Evolutionary conservation across 1,140 invertebrate genomes (phyloP).

Genomic region (Caligus rogercresseyi): DNA sequence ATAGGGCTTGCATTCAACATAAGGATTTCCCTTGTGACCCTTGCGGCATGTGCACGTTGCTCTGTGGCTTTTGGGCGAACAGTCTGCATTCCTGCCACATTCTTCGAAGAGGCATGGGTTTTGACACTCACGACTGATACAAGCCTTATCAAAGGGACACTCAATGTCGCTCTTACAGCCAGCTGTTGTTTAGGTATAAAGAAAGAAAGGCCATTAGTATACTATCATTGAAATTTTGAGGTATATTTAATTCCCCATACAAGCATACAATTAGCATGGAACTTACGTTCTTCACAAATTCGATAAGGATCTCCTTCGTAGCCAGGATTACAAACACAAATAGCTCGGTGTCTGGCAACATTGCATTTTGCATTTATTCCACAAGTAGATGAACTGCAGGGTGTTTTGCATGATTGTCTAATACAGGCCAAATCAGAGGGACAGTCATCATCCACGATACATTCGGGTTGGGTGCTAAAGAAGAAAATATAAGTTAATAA

Average conservation of each 20-base stretch:
- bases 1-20: slow-evolving; percentile 34
- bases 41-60: slow-evolving; percentile 26
- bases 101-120: slow-evolving; percentile 31
- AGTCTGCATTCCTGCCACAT: slow-evolving; percentile 26
- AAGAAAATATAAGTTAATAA: neutral
- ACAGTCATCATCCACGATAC: slow-evolving; percentile 26
- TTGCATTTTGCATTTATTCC: slow-evolving; percentile 63
- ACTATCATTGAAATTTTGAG: too few species aligned
- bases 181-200: slow-evolving; percentile 5
- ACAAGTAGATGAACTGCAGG: slow-evolving; percentile 54
- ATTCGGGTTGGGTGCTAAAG: slow-evolving; percentile 23
- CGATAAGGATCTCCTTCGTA: slow-evolving; percentile 30
- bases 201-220: too few species aligned
- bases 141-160: slow-evolving; percentile 27
- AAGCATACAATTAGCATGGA: neutral
- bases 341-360: slow-evolving; percentile 46
- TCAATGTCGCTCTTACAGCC: slow-evolving; percentile 29
- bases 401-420: slow-evolving; percentile 52
- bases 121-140: slow-evolving; percentile 26
- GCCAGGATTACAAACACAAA: slow-evolving; percentile 27
- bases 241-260: too few species aligned
- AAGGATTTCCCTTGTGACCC: slow-evolving; percentile 29
- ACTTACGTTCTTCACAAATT: slow-evolving; percentile 41
- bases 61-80: slow-evolving; percentile 24
- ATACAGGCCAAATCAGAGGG: slow-evolving; percentile 35